phyloP scores from a whole-genome alignment of 2,113 vertebrate species.

The Aythya baeri region DNA sequence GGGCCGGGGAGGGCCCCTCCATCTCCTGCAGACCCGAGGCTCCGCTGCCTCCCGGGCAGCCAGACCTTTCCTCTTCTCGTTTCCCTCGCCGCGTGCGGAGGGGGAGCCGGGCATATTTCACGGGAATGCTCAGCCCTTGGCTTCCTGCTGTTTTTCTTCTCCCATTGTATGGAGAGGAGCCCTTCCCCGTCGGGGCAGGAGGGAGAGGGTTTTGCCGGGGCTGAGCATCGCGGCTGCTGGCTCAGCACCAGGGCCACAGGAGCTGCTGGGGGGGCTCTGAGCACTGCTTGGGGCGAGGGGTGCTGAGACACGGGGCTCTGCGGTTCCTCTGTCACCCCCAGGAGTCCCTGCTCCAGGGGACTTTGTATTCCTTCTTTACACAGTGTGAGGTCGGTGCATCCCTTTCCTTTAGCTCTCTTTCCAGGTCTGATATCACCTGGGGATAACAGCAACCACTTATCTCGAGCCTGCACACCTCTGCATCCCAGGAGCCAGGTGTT shows the following conservation, averaged over 20 bases:
- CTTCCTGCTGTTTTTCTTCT: conserved; percentile 67
- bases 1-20: neutral
- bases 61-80: neutral
- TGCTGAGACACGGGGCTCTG: rapidly evolving
- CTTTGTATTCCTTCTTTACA: rapidly evolving
- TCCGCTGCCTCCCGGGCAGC: neutral
- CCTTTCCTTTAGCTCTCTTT: neutral
- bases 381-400: neutral
- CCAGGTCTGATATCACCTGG: neutral
- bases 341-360: neutral
- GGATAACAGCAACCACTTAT: neutral
- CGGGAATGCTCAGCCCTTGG: neutral
- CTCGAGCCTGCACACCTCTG: too few species aligned
- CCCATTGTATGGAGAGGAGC: conserved; percentile 39
- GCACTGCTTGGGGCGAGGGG: neutral
- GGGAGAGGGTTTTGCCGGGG: neutral
- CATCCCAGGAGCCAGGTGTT: neutral
- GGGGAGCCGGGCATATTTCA: neutral
- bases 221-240: neutral
- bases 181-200: conserved; percentile 19
- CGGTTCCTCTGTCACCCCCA: rapidly evolving
- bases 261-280: neutral
- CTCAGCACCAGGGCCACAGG: neutral
- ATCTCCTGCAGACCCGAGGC: neutral
- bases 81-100: neutral